A percentile compares a stretch with the other conserved stretches of the same genome.
These are phyloP conservation scores for Lymantria dispar DNA, from an alignment of 2,888 invertebrate species.

Conservation along the genomic window DNA sequence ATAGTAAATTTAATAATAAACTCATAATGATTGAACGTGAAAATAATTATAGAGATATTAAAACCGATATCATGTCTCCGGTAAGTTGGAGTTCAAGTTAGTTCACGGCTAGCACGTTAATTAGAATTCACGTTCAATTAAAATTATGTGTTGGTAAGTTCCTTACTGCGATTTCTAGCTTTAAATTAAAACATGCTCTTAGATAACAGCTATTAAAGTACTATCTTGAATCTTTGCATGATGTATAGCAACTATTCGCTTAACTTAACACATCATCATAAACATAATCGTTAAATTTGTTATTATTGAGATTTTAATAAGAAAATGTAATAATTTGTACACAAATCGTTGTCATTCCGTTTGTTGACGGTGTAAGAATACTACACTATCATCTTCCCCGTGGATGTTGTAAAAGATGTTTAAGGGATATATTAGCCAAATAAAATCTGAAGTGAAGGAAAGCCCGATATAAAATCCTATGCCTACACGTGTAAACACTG, in stretches of 20 bases:
- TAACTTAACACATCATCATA: background rate
- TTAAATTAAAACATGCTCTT: conserved; percentile 26
- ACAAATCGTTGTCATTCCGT: background rate
- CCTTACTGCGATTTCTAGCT: conserved; percentile 24
- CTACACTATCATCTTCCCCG: no score
- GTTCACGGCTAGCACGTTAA: conserved; percentile 36
- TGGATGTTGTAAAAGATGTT: no score
- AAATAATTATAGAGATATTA: conserved; percentile 35
- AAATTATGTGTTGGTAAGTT: conserved; percentile 33
- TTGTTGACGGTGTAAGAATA: no score
- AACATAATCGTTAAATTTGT: conserved; percentile 7
- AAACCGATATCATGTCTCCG: conserved; percentile 24
- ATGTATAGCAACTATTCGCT: conserved; percentile 18
- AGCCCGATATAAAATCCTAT: no score
- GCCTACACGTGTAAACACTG: no score
- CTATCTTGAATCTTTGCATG: conserved; percentile 21
- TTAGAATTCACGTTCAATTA: conserved; percentile 40
- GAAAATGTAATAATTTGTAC: background rate
- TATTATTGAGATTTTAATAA: background rate
- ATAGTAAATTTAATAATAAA: conserved; percentile 18
- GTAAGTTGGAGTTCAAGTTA: conserved; percentile 28
- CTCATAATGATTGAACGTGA: conserved; percentile 20
- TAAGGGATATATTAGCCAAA: no score
- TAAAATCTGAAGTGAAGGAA: no score
- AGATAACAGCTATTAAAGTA: conserved; percentile 20